Percentiles rank a stretch among this genome's conserved stretches.
These are phyloP conservation scores for Ptilonorhynchus violaceus DNA, from an alignment of 2,113 vertebrate genomes.

Conservation along the genomic window DNA sequence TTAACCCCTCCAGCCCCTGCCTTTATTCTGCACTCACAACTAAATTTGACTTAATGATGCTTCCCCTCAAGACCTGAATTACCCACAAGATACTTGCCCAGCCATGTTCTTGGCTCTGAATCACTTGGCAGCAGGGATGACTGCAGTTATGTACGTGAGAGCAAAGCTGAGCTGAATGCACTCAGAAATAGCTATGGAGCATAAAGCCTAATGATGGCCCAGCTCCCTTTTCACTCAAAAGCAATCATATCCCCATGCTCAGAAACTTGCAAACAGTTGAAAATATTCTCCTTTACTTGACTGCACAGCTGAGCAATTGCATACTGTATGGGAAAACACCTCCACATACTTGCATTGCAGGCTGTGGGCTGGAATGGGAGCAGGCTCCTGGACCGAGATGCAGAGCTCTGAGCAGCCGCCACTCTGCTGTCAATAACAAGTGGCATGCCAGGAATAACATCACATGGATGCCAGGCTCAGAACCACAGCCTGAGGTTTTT, in stretches of 20 bases:
- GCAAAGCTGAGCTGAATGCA: not conserved
- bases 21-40: not conserved
- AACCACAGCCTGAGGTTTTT: conserved; percentile 31
- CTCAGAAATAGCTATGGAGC: not conserved
- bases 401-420: not conserved
- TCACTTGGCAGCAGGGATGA: not conserved
- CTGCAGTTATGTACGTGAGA: not conserved
- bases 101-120: not conserved
- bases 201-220: not conserved
- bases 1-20: not conserved
- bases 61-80: not conserved
- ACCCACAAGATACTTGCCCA: not conserved
- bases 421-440: conserved; percentile 10
- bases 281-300: not conserved
- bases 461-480: conserved; percentile 4
- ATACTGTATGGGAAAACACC: not conserved
- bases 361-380: not conserved
- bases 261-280: not conserved
- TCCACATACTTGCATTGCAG: not conserved
- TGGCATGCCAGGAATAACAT: conserved; percentile 57
- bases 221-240: not conserved
- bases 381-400: not conserved
- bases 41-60: not conserved
- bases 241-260: not conserved
- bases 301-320: not conserved